phyloP scores from a whole-genome alignment of 1,140 invertebrate genomes.

The Globodera rostochiensis region DNA sequence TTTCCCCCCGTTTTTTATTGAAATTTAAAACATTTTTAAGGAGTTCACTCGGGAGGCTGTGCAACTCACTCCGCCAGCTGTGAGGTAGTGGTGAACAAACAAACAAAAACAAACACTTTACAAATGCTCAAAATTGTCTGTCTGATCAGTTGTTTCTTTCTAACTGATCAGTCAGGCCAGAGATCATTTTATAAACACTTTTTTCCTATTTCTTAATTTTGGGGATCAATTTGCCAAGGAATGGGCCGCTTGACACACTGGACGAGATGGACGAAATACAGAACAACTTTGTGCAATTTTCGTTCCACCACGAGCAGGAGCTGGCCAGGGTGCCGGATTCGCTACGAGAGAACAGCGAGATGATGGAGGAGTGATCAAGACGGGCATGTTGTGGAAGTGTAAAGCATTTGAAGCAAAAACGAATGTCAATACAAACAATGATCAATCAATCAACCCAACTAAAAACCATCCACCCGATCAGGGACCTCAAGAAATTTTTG shows the following conservation, averaged over 20 bases:
- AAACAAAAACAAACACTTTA: no score
- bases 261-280: conserved; percentile 71
- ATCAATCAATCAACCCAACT: not conserved
- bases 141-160: no score
- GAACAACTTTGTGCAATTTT: conserved; percentile 78
- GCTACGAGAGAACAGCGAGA: conserved; percentile 40
- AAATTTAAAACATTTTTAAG: conserved; percentile 43
- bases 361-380: conserved; percentile 31
- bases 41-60: conserved; percentile 97
- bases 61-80: conserved; percentile 88
- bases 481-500: conserved; percentile 3
- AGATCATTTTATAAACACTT: not conserved
- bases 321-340: conserved; percentile 20
- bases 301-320: conserved; percentile 71
- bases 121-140: no score
- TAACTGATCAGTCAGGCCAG: no score
- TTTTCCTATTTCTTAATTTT: not conserved
- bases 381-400: no score
- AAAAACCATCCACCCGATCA: not conserved
- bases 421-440: not conserved
- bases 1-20: no score
- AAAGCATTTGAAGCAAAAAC: not conserved
- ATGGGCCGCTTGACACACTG: conserved; percentile 73
- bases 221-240: conserved; percentile 10
- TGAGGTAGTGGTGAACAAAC: conserved; percentile 53